phyloP scores from a whole-genome alignment of 2,113 vertebrate genomes.

The Corythaeola cristata region DNA sequence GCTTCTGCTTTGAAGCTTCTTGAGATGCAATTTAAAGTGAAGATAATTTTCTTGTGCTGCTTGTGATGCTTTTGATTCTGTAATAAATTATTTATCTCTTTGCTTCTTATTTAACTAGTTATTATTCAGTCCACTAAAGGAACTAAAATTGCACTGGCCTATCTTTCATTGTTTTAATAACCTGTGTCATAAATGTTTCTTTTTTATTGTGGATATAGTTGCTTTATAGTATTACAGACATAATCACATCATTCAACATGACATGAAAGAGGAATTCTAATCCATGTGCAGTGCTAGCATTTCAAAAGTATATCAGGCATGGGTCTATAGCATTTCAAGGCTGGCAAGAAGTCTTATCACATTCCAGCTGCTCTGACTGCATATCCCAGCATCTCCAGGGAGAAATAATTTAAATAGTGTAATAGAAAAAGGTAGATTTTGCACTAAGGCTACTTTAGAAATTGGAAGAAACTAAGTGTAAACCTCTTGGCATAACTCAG shows the following conservation, averaged over 20 bases:
- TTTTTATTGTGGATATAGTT: slow-evolving; percentile 12
- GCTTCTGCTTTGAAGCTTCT: background rate
- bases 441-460: background rate
- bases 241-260: background rate
- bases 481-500: background rate
- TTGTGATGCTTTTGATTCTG: background rate
- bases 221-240: background rate
- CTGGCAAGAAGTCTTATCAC: background rate
- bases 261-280: background rate
- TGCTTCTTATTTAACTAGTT: slow-evolving; percentile 17
- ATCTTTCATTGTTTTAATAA: slow-evolving; percentile 45
- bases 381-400: background rate
- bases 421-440: background rate
- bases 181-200: background rate
- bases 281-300: background rate
- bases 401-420: background rate
- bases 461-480: background rate
- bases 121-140: background rate
- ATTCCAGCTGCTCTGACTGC: background rate
- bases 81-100: slow-evolving; percentile 10
- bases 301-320: background rate
- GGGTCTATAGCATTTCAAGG: background rate
- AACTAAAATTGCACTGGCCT: background rate
- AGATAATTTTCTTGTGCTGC: background rate
- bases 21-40: background rate